Percentiles rank a stretch among this genome's conserved stretches.
Evolutionary conservation across 2,797 vertebrate species (phyloP).

Genomic region (Octomys mimax): DNA sequence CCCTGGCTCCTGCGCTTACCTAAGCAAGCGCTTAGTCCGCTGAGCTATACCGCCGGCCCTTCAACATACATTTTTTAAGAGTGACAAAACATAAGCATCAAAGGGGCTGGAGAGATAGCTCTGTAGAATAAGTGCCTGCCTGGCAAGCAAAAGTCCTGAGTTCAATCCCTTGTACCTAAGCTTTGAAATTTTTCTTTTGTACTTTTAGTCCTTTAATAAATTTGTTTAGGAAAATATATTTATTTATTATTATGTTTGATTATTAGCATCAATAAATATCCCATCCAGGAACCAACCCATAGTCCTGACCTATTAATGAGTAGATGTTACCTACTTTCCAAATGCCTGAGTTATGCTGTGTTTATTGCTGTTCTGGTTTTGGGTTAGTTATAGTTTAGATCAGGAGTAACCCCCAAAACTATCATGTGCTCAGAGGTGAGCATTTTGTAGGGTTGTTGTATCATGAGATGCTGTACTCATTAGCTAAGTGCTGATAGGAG

Average conservation of each 20-base stretch:
- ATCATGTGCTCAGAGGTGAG: neutral
- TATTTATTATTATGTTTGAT: conserved; percentile 14
- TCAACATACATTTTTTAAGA: neutral
- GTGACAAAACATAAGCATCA: neutral
- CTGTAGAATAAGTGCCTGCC: too few species aligned
- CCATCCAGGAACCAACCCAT: neutral
- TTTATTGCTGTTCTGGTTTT: neutral
- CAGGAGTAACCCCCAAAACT: neutral
- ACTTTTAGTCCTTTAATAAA: neutral
- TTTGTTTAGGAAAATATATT: conserved; percentile 20
- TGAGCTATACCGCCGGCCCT: too few species aligned
- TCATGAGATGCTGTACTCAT: neutral
- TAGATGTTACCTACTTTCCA: neutral
- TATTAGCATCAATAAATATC: neutral
- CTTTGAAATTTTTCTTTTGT: conserved; percentile 8
- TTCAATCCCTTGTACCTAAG: too few species aligned
- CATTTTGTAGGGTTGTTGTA: neutral
- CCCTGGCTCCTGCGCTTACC: too few species aligned
- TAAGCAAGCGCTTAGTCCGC: too few species aligned
- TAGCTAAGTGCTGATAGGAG: neutral
- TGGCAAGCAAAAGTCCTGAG: too few species aligned
- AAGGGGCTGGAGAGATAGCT: neutral
- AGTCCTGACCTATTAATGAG: neutral
- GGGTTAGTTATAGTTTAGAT: neutral
- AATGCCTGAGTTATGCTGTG: neutral